Base-by-base conservation (phyloP, 1,140 invertebrate species). In the Drosophila santomea region DNA sequence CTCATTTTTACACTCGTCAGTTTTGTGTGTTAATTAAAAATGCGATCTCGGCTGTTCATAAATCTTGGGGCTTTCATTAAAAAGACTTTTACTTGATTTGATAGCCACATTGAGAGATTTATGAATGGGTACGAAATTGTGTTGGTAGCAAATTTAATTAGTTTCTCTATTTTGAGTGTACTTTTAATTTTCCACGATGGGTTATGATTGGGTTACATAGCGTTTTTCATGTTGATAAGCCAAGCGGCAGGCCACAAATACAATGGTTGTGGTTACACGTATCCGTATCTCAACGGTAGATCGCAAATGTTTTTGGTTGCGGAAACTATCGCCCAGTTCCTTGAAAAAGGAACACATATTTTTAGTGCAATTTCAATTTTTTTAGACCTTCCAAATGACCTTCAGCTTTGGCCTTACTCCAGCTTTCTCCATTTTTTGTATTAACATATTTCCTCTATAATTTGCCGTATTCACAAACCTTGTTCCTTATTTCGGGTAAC, bases 31-130 rank as follows among this genome's bases (percentile, higher is more conserved):
- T 80, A 80, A 80, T 71, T 75, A 59, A 80, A 80, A 71, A 28
- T 50, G 66, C 10, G 74, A 61, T 67, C 14, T 43, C 14, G 14
- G 23, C 35, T 47, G 48, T 58, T 51, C 61, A 78, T 82, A 78
- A 82, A 81, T 82, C 79, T 43, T 56, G 43, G 25, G 38, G 67
- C 55, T 69, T 83, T 83, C 64, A 83, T 83, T 77, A 68, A 78
- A 82, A 64, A 74, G 62, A 63, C 58, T 78, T 64, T 74, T 74
- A 35, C 38, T 59, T 64, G 60, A 72, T 60, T 76, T 58, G 54
- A 81, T 81, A 78, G 78, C 38, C 55, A 59, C 63, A 84, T 68
- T 82, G 79, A 82, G 50, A 76, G 64, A 82, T 88, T 88, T 84
- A 84, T 84, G 59, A 68, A 80, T 79, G 77, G 47, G 38, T 28